phyloP scores from a whole-genome alignment of 2,113 vertebrate genomes.

The Sturnus vulgaris region DNA sequence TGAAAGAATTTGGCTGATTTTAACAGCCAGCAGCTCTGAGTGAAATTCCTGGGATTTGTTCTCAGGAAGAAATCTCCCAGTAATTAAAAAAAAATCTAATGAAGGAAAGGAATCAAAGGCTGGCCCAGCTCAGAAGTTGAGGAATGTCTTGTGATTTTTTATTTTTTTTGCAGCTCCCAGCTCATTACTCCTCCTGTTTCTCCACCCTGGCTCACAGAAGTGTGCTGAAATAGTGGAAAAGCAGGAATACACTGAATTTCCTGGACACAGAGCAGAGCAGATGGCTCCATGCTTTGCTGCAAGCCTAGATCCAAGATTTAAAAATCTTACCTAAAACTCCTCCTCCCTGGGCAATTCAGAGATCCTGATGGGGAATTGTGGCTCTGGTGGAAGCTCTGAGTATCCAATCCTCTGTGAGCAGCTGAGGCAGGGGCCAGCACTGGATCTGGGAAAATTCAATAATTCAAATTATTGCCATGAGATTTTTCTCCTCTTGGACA shows the following conservation, averaged over 20 bases:
- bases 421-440: neutral
- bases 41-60: neutral
- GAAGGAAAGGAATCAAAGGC: neutral
- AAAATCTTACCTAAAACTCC: neutral
- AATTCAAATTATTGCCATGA: accelerated
- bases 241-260: neutral
- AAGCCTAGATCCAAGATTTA: neutral
- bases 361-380: neutral
- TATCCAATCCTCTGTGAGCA: neutral
- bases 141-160: neutral
- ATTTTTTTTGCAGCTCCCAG: conserved; percentile 75
- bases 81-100: neutral
- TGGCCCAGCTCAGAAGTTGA: neutral
- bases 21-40: neutral
- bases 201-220: conserved; percentile 81
- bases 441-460: neutral
- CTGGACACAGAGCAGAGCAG: neutral
- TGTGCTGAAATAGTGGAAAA: conserved; percentile 74
- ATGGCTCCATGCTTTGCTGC: neutral
- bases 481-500: neutral
- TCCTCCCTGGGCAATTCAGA: neutral
- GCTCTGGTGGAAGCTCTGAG: neutral
- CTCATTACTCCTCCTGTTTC: conserved; percentile 72
- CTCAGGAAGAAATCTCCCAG: neutral
- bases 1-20: neutral